Evolutionary conservation across 2,888 invertebrate genomes (phyloP), one percentile per base, ranked within the genome.

Genomic region (Limnephilus rhombicus): DNA sequence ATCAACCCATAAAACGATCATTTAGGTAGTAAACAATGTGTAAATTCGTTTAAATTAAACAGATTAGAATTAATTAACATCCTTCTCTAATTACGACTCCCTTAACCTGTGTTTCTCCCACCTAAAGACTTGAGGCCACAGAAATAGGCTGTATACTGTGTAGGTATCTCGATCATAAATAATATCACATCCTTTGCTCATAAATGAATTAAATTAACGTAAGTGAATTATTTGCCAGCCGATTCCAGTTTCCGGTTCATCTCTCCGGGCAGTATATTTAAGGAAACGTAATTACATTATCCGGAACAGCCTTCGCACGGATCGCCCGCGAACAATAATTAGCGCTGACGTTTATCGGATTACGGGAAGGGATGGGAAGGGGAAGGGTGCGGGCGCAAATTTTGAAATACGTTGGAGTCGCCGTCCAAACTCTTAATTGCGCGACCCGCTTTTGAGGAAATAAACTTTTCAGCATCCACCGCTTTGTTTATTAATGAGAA

Each of bases 331-430:
- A 41, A 29, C 13, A 86, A 86, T 86, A 86, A 86, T 86, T 86
- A 86, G 86, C 86, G 45, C 49, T 86, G 86, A 86, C 86, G 45
- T 86, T 86, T 86, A 86, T 45, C 86, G 86, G 86, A 86, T 86
- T 86, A 86, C 37, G 45, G 29, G 83, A 37, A 24, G 15, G 83
- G 83, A 83, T 5, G 45, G 34, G 68, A 3, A 68, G 3, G 83
- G 41, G 83, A 45, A 45, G 83, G 31, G 24, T 24, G 24, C 7
- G 83, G 24, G 37, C 83, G 41, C 83, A 37, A 34, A 83, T 41
- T 83, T 83, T 83, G 83, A 31, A 83, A 83, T 83, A 83, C 24
- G 37, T 41, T n/a, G 83, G 83, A 34, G 83, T n/a, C 37, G 24
- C 37, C 24, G 9, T 68, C 24, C 68, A 24, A 68, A 68, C 24